Evolutionary conservation across 2,113 vertebrate species (phyloP).

Genomic region (Bufo gargarizans): DNA sequence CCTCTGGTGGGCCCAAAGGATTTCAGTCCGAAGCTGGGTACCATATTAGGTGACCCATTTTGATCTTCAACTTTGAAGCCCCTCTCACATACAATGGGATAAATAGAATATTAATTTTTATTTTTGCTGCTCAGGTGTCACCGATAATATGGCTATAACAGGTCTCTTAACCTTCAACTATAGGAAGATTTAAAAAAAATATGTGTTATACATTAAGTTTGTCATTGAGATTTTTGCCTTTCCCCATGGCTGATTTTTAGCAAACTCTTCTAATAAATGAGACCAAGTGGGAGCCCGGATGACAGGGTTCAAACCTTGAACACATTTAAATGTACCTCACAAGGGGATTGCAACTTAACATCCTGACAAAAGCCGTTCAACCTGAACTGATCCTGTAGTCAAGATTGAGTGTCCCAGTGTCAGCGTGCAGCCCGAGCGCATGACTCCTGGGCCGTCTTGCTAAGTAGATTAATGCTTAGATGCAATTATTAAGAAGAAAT

Average conservation of each 20-base stretch:
- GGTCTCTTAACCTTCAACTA: rapidly evolving
- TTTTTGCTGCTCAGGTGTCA: neutral
- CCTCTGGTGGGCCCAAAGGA: too few species aligned
- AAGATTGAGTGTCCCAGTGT: constrained; percentile 53
- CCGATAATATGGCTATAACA: constrained; percentile 32
- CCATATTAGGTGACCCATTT: too few species aligned
- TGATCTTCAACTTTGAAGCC: too few species aligned
- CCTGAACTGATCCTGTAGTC: constrained; percentile 66
- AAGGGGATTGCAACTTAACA: constrained; percentile 62
- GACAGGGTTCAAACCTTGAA: constrained; percentile 65
- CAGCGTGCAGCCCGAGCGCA: neutral
- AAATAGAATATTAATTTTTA: neutral
- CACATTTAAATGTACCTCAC: constrained; percentile 39
- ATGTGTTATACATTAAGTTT: constrained; percentile 50
- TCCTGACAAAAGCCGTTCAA: constrained; percentile 70
- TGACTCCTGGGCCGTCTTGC: neutral
- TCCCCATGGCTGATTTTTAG: constrained; percentile 74
- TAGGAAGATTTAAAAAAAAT: constrained; percentile 1
- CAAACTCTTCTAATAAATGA: constrained; percentile 70
- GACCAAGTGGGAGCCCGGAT: constrained; percentile 68
- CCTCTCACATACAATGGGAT: neutral
- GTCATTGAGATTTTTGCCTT: constrained; percentile 64
- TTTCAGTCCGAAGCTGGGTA: too few species aligned
- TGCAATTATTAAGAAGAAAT: constrained; percentile 53
- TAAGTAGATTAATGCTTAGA: neutral